Conservation (phyloP, 2,113 vertebrate genomes). For the Platysternon megacephalum region DNA sequence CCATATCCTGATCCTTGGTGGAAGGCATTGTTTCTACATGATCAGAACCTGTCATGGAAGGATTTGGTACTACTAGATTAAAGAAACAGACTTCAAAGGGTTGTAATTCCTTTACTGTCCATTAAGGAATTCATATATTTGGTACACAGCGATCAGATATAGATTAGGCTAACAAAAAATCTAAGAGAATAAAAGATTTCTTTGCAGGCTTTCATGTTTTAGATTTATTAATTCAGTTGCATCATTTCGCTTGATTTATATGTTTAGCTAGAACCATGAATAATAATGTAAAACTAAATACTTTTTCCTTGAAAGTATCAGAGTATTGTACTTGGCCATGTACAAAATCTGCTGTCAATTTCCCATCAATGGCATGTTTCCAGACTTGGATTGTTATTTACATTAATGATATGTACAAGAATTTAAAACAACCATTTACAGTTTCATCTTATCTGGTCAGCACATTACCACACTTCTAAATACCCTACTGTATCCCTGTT, state of each 20-base stretch:
- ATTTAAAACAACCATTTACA: neutral
- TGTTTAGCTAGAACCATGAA: neutral
- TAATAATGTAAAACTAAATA: neutral
- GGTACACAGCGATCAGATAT: too few species aligned
- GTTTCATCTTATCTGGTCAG: neutral
- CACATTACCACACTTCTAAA: neutral
- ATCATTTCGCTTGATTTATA: neutral
- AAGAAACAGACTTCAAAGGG: neutral
- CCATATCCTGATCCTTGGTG: neutral
- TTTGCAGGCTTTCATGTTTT: neutral
- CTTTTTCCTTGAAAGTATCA: neutral
- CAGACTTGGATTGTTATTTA: neutral
- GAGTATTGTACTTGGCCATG: neutral
- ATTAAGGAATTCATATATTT: neutral
- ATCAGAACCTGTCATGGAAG: neutral
- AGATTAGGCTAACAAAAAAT: neutral
- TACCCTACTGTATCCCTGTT: neutral
- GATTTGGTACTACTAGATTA: neutral
- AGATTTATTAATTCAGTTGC: neutral
- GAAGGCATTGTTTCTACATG: neutral
- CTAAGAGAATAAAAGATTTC: neutral
- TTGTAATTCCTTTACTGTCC: neutral
- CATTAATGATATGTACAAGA: neutral
- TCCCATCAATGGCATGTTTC: neutral
- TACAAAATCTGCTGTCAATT: neutral